These are phyloP conservation scores for Penaeus japonicus DNA, from an alignment of 1,140 invertebrate species.

Conservation along the genomic window DNA sequence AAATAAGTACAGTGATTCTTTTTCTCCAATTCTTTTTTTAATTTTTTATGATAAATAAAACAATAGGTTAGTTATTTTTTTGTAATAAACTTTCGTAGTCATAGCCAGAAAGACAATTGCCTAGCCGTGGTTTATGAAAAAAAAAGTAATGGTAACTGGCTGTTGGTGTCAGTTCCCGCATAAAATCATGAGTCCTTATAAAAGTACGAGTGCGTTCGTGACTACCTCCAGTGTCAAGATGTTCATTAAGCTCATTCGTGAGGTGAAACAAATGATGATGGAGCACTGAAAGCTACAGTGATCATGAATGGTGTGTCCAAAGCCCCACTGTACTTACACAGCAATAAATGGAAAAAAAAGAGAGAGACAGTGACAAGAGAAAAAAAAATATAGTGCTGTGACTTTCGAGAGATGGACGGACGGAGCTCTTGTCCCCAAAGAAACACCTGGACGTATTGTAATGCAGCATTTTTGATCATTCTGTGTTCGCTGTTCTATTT, in stretches of 20 bases:
- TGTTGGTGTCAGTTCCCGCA: constrained; percentile 8
- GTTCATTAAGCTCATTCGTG: constrained; percentile 46
- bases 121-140: constrained; percentile 28
- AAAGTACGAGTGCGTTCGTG: constrained; percentile 35
- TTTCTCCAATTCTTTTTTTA: constrained; percentile 35
- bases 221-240: constrained; percentile 54
- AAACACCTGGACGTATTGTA: too few relatives aligned
- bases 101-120: constrained; percentile 52
- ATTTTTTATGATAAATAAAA: constrained; percentile 48
- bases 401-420: neutral
- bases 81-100: constrained; percentile 51
- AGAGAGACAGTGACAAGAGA: neutral
- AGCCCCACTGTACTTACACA: neutral
- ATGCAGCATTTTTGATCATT: constrained; percentile 21
- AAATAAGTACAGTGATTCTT: constrained; percentile 47
- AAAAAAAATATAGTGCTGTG: neutral
- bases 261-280: constrained; percentile 34
- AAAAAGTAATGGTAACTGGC: constrained; percentile 26
- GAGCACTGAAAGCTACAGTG: constrained; percentile 15
- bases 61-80: constrained; percentile 47
- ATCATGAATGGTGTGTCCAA: constrained; percentile 8
- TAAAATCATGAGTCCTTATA: neutral
- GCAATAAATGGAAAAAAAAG: neutral
- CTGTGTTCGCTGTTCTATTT: constrained; percentile 33
- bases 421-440: too few relatives aligned